Evolutionary conservation across 2,797 vertebrate species (phyloP).

Genomic region (Betta splendens): DNA sequence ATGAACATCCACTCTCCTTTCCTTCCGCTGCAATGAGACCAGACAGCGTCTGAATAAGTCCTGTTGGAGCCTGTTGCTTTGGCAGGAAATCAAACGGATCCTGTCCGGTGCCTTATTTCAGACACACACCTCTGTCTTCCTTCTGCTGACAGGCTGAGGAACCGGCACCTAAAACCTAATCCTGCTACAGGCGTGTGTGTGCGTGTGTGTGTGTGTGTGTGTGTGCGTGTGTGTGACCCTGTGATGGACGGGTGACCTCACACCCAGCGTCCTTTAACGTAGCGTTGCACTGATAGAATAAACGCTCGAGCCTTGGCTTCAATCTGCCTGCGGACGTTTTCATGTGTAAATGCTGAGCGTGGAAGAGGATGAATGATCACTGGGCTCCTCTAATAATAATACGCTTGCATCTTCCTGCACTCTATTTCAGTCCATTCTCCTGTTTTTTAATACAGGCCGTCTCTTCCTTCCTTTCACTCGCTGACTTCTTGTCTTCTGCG

Average conservation of each 20-base stretch:
- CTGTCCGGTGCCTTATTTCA: slow-evolving; percentile 4
- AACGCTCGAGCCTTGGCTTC: background rate
- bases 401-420: slow-evolving; percentile 7
- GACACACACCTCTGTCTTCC: no score
- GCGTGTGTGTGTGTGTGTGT: no score
- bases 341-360: slow-evolving; percentile 16
- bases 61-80: slow-evolving; percentile 15
- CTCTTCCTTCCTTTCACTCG: background rate
- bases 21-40: slow-evolving; percentile 13
- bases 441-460: no score
- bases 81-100: slow-evolving; percentile 12
- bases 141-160: no score
- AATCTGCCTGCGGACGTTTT: background rate
- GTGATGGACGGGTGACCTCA: no score
- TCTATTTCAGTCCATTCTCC: slow-evolving; percentile 10
- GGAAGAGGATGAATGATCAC: slow-evolving; percentile 10
- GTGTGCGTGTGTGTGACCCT: no score
- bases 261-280: no score
- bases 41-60: slow-evolving; percentile 22
- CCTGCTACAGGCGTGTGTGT: no score
- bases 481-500: background rate
- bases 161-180: no score
- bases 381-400: slow-evolving; percentile 3
- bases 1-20: slow-evolving; percentile 28
- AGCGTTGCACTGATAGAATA: no score